Base-by-base conservation (phyloP, 2,888 invertebrate genomes). In the Troides aeacus region DNA sequence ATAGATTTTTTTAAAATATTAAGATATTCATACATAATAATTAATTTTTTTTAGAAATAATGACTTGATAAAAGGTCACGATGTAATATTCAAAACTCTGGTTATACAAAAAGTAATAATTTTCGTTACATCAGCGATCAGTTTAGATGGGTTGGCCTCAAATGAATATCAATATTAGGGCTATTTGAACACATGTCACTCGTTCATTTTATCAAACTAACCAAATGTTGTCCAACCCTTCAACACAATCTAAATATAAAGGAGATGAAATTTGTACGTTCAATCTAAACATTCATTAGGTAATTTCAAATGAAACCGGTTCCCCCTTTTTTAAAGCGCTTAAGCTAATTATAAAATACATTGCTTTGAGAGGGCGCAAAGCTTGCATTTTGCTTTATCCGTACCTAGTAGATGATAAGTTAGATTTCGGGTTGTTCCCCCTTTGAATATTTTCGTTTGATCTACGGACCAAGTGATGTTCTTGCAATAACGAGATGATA, bases 311-410 rank as follows among this genome's bases (percentile, higher is more conserved):
- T 77, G 78, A 73, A 73, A 72, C 76, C 73, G 72, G 76, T 18
- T n/a, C 82, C 90, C 88, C 84, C 84, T 56, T 59, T 77, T 83
- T 85, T 88, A 88, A 90, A 87, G 86, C 86, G 88, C 90, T 90
- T 90, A 87, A 86, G 88, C 89, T 92, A 92, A 92, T 92, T 90
- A 90, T 83, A 88, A 88, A 86, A 85, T 90, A 89, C 88, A 88
- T 86, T 83, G 84, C 80, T 75, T 76, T 72, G 77, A 64, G 72
- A 73, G 75, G 76, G 82, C 75, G 83, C 81, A 82, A 81, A 81
- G 84, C 82, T 82, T 83, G 84, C 80, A 83, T 82, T 85, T 80
- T 81, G 81, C 79, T 74, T 78, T 81, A 81, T 77, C 74, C 74
- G 59, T 78, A 83, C 85, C 84, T 81, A 83, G 77, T 82, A 86